phyloP scores from a whole-genome alignment of 2,797 vertebrate genomes.

The Oceanodroma leucorhoa region DNA sequence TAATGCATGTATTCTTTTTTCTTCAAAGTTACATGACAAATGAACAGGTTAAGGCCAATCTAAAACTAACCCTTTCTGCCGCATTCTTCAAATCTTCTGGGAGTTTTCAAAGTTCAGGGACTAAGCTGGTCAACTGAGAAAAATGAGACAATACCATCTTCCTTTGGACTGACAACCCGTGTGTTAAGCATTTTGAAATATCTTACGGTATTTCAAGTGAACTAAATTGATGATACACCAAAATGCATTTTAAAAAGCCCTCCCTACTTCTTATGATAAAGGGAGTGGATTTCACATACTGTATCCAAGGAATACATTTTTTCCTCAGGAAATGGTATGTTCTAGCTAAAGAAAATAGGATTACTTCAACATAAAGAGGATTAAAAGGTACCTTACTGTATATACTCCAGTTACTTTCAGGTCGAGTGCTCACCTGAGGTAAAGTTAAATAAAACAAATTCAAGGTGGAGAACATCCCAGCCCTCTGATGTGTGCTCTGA shows the following conservation, averaged over 20 bases:
- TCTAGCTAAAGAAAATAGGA: accelerated
- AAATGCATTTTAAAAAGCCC: not conserved
- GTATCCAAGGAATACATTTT: not conserved
- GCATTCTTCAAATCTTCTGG: not conserved
- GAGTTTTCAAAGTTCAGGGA: not conserved
- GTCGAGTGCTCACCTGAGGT: not conserved
- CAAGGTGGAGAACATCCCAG: not conserved
- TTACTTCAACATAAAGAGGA: not conserved
- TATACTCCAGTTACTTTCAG: not conserved
- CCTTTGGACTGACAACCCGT: not conserved
- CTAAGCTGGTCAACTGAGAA: not conserved
- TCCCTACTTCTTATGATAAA: not conserved
- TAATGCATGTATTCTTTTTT: accelerated
- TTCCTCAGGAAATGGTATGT: accelerated
- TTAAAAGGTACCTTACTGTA: not conserved
- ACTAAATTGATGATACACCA: accelerated
- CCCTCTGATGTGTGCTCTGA: not conserved
- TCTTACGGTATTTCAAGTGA: not conserved
- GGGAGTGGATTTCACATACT: accelerated
- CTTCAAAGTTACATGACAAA: not conserved
- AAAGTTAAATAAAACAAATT: not conserved
- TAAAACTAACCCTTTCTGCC: not conserved
- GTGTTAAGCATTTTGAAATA: not conserved
- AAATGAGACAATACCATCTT: not conserved
- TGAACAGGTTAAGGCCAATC: not conserved